These are phyloP conservation scores for Scaptomyza polygonia DNA, from an alignment of 2,888 invertebrate species.

Conservation along the genomic window DNA sequence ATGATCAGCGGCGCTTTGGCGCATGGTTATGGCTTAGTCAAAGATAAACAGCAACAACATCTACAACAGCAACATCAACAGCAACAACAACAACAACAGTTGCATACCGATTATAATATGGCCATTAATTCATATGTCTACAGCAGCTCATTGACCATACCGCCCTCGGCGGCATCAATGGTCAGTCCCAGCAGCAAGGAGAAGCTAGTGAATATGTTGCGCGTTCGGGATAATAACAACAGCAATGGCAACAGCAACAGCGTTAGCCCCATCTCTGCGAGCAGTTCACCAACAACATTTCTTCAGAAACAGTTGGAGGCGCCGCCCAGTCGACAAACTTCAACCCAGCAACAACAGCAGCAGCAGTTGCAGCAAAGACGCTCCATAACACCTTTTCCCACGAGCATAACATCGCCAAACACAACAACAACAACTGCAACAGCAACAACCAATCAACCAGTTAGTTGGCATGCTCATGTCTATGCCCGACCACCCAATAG, in stretches of 20 bases:
- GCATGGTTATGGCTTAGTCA: constrained; percentile 77
- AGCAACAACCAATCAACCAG: constrained; percentile 28
- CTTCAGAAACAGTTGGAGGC: constrained; percentile 79
- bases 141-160: constrained; percentile 82
- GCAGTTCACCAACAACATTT: constrained; percentile 74
- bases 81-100: constrained; percentile 54
- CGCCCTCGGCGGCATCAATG: constrained; percentile 60
- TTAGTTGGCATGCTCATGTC: constrained; percentile 95
- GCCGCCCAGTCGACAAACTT: constrained; percentile 49
- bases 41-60: constrained; percentile 56
- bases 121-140: constrained; percentile 82
- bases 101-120: constrained; percentile 64
- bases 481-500: constrained; percentile 92
- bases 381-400: constrained; percentile 39
- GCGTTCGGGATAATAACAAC: constrained; percentile 68
- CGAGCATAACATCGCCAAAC: constrained; percentile 23
- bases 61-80: constrained; percentile 44
- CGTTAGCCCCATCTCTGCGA: constrained; percentile 50
- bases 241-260: constrained; percentile 39
- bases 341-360: constrained; percentile 35
- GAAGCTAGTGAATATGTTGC: constrained; percentile 67
- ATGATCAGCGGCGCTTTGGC: constrained; percentile 82
- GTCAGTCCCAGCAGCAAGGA: constrained; percentile 76
- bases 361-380: constrained; percentile 45
- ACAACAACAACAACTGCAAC: constrained; percentile 11